Conservation (phyloP, 1,140 invertebrate species). For the Adelges cooleyi region DNA sequence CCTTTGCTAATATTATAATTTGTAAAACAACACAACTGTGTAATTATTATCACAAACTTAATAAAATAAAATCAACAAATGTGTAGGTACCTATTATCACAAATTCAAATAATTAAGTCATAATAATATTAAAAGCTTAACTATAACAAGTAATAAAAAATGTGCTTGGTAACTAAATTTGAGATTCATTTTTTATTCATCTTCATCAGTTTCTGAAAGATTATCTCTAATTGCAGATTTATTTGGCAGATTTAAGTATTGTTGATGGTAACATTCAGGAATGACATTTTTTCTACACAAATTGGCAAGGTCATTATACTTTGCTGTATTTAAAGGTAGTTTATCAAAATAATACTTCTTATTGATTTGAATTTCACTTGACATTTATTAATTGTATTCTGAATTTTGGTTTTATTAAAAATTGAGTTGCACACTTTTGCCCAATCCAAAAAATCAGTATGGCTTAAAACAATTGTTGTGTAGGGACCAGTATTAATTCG, state of each 20-base stretch:
- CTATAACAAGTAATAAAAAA: neutral
- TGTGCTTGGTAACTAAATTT: neutral
- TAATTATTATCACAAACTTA: too few species aligned
- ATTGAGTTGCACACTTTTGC: neutral
- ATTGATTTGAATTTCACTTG: neutral
- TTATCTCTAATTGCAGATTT: neutral
- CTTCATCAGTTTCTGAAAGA: neutral
- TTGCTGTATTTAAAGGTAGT: neutral
- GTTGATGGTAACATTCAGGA: neutral
- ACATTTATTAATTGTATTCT: neutral
- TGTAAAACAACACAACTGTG: too few species aligned
- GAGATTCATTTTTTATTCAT: neutral
- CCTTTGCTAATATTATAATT: too few species aligned
- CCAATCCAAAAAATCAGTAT: neutral
- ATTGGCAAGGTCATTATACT: neutral
- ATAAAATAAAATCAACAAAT: too few species aligned
- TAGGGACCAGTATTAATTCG: slow-evolving; percentile 28
- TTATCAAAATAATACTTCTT: slow-evolving; percentile 7
- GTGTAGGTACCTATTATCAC: neutral
- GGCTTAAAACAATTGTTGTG: neutral
- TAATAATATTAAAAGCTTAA: neutral
- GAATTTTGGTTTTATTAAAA: neutral
- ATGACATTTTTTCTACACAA: neutral
- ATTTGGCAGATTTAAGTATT: neutral
- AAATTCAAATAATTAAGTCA: slow-evolving; percentile 2